Evolutionary conservation across 2,113 vertebrate species (phyloP).

Genomic region (Anarhynchus alexandrinus): DNA sequence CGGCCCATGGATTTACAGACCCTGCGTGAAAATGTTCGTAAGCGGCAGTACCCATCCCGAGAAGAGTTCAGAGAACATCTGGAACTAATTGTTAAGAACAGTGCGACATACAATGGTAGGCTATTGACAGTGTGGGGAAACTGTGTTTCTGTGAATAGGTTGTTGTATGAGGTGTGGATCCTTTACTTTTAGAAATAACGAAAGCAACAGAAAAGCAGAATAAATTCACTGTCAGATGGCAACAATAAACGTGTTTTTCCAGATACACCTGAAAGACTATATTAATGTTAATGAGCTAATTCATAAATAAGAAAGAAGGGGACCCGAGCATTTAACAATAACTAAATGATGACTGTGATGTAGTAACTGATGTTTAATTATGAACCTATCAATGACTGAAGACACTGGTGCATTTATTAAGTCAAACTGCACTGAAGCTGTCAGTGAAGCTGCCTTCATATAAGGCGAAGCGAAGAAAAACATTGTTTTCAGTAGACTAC

Average conservation of each 20-base stretch:
- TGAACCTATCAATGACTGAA: not conserved
- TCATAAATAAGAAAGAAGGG: not conserved
- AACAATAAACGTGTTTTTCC: not conserved
- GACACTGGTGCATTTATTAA: not conserved
- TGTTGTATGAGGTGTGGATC: not conserved
- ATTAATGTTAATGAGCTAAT: not conserved
- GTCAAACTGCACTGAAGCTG: not conserved
- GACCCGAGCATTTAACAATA: not conserved
- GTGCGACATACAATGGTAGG: slow-evolving; percentile 92
- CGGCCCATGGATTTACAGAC: slow-evolving; percentile 98
- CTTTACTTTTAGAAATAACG: not conserved
- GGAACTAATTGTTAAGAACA: slow-evolving; percentile 95
- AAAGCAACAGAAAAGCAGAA: not conserved
- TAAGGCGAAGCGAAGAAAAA: not conserved
- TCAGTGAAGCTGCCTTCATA: no score
- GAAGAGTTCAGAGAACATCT: slow-evolving; percentile 95
- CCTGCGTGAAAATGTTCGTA: slow-evolving; percentile 93
- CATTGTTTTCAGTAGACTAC: not conserved
- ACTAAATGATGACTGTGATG: not conserved
- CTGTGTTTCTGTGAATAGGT: not conserved
- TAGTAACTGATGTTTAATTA: not conserved
- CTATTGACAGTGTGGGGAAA: not conserved
- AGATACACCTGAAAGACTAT: not conserved
- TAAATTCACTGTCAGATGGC: not conserved
- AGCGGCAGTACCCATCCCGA: slow-evolving; percentile 91